Evolutionary conservation across 2,888 invertebrate genomes (phyloP), one percentile per base, ranked within the genome.

Genomic region (Drosophila imparisetae): DNA sequence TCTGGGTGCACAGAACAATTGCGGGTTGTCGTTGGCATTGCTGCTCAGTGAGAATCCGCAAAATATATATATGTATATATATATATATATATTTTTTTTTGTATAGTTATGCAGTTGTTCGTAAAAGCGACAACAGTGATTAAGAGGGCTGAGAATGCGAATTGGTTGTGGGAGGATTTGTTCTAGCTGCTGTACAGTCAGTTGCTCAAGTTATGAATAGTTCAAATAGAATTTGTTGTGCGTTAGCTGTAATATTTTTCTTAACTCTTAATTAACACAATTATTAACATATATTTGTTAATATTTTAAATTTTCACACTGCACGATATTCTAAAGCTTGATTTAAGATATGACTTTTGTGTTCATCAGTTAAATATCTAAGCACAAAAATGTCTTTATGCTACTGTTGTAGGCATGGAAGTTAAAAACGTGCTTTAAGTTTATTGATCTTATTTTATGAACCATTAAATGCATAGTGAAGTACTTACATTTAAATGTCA

Each of bases 1-100:
- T 80, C 72, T 74, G 74, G 80, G 82, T 58, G 80, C 62, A 11
- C 69, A 53, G 27, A 30, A 53, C 38, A 42, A 58, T 48, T 57
- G 42, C 42, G 38, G 36, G 4, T 60, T 73, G 8, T 78, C 45
- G 45, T 24, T 45, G 45, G 45, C 45, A 24, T 15, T 45, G 15
- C 45, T 45, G 45, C 62, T 62, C 58, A 63, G 66, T 66, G 18
- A 52, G 50, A 57, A 48, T 53, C 36, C 24, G n/a, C 24, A 30
- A 21, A 10, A 27, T 57, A 10, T 48, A n/a, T 21, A 4, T 38
- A 4, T 6, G 15, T 38, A 57, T 18, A 13, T 24, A 30, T 38
- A 2, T 40, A 6, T n/a, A 49, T 36, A n/a, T 24, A 38, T n/a
- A 13, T 30, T 2, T 7, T 2, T 34, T 15, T 32, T 18, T 29